Percentiles rank a stretch among this genome's conserved stretches.
Conservation (phyloP, 2,113 vertebrate species). For the Myotis davidii region DNA sequence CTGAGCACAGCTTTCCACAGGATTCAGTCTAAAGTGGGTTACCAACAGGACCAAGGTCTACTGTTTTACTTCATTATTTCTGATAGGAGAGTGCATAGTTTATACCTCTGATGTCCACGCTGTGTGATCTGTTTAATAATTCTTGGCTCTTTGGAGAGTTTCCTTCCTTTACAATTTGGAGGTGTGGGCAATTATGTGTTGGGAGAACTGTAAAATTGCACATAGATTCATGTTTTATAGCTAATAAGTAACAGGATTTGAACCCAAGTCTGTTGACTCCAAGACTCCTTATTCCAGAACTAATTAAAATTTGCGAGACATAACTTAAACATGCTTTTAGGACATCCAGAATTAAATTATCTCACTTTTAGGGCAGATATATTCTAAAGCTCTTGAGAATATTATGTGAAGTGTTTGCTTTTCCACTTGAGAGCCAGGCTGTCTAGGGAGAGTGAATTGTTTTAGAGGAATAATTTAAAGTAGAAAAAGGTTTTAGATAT, state of each 20-base stretch:
- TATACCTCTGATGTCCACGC: not conserved
- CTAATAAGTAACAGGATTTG: not conserved
- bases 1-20: not conserved
- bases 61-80: not conserved
- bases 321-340: not conserved
- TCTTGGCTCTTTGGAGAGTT: not conserved
- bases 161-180: not conserved
- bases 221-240: not conserved
- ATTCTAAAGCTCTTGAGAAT: not conserved
- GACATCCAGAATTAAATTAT: not conserved
- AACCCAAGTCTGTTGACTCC: not conserved
- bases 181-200: not conserved
- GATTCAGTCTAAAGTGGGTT: not conserved
- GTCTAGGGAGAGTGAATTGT: not conserved
- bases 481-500: not conserved
- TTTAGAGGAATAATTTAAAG: constrained; percentile 5
- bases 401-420: not conserved
- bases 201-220: not conserved
- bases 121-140: not conserved
- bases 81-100: not conserved
- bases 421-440: not conserved
- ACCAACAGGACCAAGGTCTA: not conserved
- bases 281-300: not conserved
- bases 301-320: not conserved
- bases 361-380: not conserved